A percentile compares a stretch with the other conserved stretches of the same genome.
phyloP scores from a whole-genome alignment of 2,113 vertebrate genomes.

The Ploceus nigricollis region DNA sequence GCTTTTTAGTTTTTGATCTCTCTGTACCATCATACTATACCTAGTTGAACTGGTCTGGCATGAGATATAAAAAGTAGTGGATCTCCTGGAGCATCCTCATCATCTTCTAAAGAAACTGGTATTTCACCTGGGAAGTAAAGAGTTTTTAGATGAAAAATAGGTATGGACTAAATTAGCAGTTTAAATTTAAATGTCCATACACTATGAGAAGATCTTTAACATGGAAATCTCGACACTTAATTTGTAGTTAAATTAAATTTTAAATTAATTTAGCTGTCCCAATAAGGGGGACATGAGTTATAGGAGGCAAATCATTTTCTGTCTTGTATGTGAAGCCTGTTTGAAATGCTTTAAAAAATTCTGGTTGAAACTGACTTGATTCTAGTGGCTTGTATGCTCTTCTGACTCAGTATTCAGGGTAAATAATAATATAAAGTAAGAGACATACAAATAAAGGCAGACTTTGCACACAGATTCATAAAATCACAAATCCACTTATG shows the following conservation, averaged over 20 bases:
- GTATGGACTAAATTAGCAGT: conserved; percentile 2
- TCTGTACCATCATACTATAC: conserved; percentile 51
- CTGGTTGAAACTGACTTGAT: neutral
- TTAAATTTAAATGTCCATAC: neutral
- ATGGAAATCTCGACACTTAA: neutral
- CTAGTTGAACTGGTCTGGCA: conserved; percentile 64
- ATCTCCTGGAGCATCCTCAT: conserved; percentile 63
- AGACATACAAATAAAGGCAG: neutral
- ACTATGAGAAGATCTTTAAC: neutral
- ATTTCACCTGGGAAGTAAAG: conserved; percentile 64
- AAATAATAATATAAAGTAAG: neutral
- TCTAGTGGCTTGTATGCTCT: neutral
- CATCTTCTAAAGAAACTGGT: conserved; percentile 66
- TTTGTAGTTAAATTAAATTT: neutral
- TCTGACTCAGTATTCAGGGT: neutral
- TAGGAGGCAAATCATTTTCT: neutral
- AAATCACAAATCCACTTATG: neutral
- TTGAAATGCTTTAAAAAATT: neutral
- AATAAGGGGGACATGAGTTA: neutral
- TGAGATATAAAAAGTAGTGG: conserved; percentile 66
- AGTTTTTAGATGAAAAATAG: conserved; percentile 37
- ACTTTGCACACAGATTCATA: neutral
- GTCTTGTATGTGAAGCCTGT: neutral
- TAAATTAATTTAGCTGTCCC: neutral
- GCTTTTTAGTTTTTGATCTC: neutral